Percentiles rank a stretch among this genome's conserved stretches.
These are phyloP conservation scores for Eustalomyia histrio DNA, from an alignment of 2,888 invertebrate species.

Conservation along the genomic window DNA sequence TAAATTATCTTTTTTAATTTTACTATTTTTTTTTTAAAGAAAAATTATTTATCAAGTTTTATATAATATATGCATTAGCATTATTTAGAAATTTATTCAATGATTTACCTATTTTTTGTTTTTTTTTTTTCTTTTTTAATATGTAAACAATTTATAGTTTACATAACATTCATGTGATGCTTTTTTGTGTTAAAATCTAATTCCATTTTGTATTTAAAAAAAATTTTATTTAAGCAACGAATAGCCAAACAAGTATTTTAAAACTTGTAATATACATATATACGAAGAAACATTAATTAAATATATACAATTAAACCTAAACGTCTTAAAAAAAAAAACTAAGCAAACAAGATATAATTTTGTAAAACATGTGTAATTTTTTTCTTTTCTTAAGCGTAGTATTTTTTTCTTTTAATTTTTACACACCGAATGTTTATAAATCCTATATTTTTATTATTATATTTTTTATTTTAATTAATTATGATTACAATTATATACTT, in stretches of 20 bases:
- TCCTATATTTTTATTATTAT: conserved; percentile 39
- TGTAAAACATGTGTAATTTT: conserved; percentile 18
- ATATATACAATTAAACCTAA: conserved; percentile 7
- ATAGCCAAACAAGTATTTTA: conserved; percentile 53
- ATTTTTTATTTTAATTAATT: conserved; percentile 12
- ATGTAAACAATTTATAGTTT: conserved; percentile 28
- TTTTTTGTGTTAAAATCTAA: conserved; percentile 47
- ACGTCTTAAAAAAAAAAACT: background rate
- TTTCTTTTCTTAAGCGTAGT: conserved; percentile 23
- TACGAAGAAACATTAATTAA: background rate
- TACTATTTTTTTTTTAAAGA: background rate
- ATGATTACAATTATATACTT: conserved; percentile 43
- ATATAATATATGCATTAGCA: conserved; percentile 31
- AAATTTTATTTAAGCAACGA: conserved; percentile 59
- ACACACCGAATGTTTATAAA: conserved; percentile 36
- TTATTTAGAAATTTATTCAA: conserved; percentile 22
- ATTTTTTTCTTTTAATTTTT: conserved; percentile 32
- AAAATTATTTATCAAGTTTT: conserved; percentile 7
- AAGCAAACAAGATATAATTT: conserved; percentile 22
- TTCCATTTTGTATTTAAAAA: conserved; percentile 45
- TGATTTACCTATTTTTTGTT: conserved; percentile 11
- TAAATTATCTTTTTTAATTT: background rate
- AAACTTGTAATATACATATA: conserved; percentile 17
- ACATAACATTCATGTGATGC: conserved; percentile 55
- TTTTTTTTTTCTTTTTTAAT: conserved; percentile 7